A percentile compares a stretch with the other conserved stretches of the same genome.
These are phyloP conservation scores for Aphidius colemani DNA, from an alignment of 2,888 invertebrate species.

Conservation along the genomic window DNA sequence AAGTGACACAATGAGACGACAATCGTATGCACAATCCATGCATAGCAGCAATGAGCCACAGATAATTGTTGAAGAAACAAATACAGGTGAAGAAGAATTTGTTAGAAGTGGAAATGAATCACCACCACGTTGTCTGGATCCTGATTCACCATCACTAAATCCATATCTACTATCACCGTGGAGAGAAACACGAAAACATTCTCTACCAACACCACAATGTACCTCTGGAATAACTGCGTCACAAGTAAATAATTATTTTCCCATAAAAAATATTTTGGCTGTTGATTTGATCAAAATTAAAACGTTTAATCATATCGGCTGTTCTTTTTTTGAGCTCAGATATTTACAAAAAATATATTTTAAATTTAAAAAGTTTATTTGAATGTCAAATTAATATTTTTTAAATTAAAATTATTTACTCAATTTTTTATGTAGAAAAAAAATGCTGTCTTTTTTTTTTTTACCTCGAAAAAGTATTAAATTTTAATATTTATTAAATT, in stretches of 20 bases:
- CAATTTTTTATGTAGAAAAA: too few species aligned
- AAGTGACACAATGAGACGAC: constrained; percentile 47
- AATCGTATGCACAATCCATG: constrained; percentile 46
- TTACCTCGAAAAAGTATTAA: too few species aligned
- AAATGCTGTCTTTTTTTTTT: too few species aligned
- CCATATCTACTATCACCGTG: constrained; percentile 83
- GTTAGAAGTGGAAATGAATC: constrained; percentile 62
- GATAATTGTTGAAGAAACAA: constrained; percentile 82
- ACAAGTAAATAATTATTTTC: constrained; percentile 61
- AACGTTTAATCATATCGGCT: too few species aligned
- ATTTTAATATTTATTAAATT: too few species aligned
- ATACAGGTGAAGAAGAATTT: constrained; percentile 69
- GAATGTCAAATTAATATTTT: too few species aligned
- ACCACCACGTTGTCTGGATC: constrained; percentile 70
- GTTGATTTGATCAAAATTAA: not conserved
- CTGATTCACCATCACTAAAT: constrained; percentile 76
- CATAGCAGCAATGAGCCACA: constrained; percentile 70
- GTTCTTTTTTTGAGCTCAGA: too few species aligned
- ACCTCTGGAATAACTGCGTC: constrained; percentile 86
- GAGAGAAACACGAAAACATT: constrained; percentile 80
- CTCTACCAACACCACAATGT: constrained; percentile 82
- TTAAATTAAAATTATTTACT: too few species aligned
- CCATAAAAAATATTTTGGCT: not conserved
- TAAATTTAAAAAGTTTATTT: too few species aligned
- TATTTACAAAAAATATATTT: too few species aligned